phyloP scores from a whole-genome alignment of 2,113 vertebrate genomes.

The Penelope pileata region DNA sequence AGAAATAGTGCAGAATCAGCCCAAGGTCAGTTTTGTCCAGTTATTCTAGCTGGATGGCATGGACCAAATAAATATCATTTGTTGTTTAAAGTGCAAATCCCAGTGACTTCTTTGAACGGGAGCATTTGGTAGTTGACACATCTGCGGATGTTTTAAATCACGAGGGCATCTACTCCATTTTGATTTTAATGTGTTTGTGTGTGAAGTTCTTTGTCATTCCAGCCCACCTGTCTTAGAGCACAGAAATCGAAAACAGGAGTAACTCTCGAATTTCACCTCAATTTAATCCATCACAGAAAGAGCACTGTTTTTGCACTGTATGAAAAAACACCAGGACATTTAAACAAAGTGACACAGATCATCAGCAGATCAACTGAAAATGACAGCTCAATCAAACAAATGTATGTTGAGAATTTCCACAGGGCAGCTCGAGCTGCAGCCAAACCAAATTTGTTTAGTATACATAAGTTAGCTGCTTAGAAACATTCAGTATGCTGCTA shows the following conservation, averaged over 20 bases:
- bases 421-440: constrained; percentile 78
- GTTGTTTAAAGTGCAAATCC: constrained; percentile 77
- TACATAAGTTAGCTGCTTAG: constrained; percentile 83
- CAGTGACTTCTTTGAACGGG: constrained; percentile 66
- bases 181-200: constrained; percentile 73
- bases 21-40: not conserved
- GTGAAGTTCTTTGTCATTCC: constrained; percentile 82
- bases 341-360: constrained; percentile 90
- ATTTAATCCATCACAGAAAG: constrained; percentile 85
- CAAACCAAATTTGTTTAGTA: constrained; percentile 86
- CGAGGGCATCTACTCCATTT: constrained; percentile 74
- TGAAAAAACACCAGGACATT: constrained; percentile 79
- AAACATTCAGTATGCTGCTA: constrained; percentile 75
- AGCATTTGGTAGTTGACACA: constrained; percentile 81
- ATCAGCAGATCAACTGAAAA: constrained; percentile 87
- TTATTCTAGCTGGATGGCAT: not conserved
- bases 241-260: constrained; percentile 84
- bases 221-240: constrained; percentile 82
- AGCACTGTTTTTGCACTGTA: constrained; percentile 76
- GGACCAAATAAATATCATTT: constrained; percentile 64
- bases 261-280: constrained; percentile 84
- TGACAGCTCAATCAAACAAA: constrained; percentile 89
- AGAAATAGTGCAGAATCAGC: not conserved
- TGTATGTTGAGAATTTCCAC: constrained; percentile 86
- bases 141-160: constrained; percentile 84